phyloP scores from a whole-genome alignment of 2,888 invertebrate genomes.

The Buathra laborator region DNA sequence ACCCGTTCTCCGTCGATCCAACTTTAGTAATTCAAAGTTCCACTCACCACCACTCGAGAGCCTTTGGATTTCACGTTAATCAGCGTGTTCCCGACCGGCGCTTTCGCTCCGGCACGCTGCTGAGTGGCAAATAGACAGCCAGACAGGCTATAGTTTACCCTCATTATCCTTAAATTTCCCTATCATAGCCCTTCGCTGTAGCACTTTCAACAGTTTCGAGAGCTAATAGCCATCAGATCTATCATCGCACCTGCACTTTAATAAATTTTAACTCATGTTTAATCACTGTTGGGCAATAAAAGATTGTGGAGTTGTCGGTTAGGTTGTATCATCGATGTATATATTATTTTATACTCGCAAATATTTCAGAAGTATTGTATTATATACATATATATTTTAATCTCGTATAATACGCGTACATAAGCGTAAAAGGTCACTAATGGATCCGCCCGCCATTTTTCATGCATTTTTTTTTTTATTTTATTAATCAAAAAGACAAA shows the following conservation, averaged over 20 bases:
- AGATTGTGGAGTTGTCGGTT: too few relatives aligned
- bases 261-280: background rate
- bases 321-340: too few relatives aligned
- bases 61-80: conserved; percentile 11
- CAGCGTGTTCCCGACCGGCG: conserved; percentile 2
- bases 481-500: too few relatives aligned
- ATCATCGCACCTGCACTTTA: background rate
- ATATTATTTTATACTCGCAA: too few relatives aligned
- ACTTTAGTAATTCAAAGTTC: conserved; percentile 17
- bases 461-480: too few relatives aligned
- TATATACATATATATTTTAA: too few relatives aligned
- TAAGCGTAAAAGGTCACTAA: too few relatives aligned
- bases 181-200: background rate
- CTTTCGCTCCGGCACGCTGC: background rate
- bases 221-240: background rate
- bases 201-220: background rate
- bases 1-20: background rate
- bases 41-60: background rate
- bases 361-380: too few relatives aligned
- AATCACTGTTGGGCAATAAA: background rate
- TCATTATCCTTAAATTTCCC: conserved; percentile 10
- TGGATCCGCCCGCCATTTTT: too few relatives aligned
- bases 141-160: conserved; percentile 1
- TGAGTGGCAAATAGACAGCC: conserved; percentile 1
- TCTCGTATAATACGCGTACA: too few relatives aligned